phyloP scores from a whole-genome alignment of 2,113 vertebrate genomes.

The Caranx ignobilis region DNA sequence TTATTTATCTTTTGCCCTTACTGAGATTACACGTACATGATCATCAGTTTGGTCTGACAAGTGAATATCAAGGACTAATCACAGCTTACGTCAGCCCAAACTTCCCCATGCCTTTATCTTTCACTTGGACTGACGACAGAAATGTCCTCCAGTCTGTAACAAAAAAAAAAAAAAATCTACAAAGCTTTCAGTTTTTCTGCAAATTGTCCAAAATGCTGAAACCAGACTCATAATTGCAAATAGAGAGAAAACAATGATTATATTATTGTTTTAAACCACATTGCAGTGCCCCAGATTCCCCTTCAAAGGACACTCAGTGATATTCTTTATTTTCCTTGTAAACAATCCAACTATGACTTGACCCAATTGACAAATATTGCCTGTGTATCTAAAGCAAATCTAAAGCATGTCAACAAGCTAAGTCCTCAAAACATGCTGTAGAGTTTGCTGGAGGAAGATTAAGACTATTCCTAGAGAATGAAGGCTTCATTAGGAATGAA shows the following conservation, averaged over 20 bases:
- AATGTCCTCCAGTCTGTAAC: neutral
- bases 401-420: neutral
- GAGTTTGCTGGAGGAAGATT: neutral
- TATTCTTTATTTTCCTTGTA: neutral
- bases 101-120: neutral
- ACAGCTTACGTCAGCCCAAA: neutral
- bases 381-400: neutral
- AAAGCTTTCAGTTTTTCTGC: neutral
- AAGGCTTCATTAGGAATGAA: too few relatives aligned
- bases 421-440: neutral
- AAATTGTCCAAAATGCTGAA: neutral
- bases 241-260: neutral
- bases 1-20: neutral
- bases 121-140: neutral
- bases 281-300: neutral
- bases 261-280: neutral
- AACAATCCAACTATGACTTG: neutral
- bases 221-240: neutral
- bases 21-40: neutral
- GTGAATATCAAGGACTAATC: neutral
- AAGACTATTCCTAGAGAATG: too few relatives aligned
- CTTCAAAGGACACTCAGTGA: neutral
- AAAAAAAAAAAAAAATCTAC: neutral
- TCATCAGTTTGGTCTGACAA: neutral
- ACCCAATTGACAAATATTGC: neutral